A percentile compares a stretch with the other conserved stretches of the same genome.
These are phyloP conservation scores for Alsophila aescularia DNA, from an alignment of 2,888 invertebrate genomes.

Conservation along the genomic window DNA sequence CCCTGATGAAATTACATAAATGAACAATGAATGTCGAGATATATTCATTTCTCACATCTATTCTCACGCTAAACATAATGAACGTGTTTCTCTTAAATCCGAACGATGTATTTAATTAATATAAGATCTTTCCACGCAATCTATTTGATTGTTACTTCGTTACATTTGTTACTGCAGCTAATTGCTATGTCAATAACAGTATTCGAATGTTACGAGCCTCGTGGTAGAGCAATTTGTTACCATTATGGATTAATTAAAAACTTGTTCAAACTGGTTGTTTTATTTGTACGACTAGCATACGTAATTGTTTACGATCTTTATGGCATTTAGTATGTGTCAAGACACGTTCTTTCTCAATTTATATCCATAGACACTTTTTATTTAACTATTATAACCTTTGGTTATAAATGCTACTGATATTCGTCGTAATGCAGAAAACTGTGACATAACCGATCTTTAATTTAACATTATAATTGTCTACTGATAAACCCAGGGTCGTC, in stretches of 20 bases:
- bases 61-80: not conserved
- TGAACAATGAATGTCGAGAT: no score
- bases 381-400: no score
- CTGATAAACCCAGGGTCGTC: constrained; percentile 41
- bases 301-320: not conserved
- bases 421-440: not conserved
- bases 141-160: constrained; percentile 1
- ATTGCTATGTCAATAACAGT: constrained; percentile 40
- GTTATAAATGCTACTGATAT: not conserved
- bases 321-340: not conserved
- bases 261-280: constrained; percentile 9
- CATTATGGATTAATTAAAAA: constrained; percentile 23
- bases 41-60: not conserved
- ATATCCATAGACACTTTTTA: no score
- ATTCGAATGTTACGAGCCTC: constrained; percentile 29
- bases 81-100: not conserved
- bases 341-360: not conserved
- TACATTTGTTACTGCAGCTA: constrained; percentile 10
- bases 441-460: constrained; percentile 18
- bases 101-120: not conserved
- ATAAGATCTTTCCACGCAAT: not conserved
- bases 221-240: constrained; percentile 19
- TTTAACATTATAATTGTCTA: constrained; percentile 42
- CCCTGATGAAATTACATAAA: no score
- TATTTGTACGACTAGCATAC: constrained; percentile 1